Evolutionary conservation across 1,140 invertebrate species (phyloP).

Genomic region (Schlechtendalia chinensis): DNA sequence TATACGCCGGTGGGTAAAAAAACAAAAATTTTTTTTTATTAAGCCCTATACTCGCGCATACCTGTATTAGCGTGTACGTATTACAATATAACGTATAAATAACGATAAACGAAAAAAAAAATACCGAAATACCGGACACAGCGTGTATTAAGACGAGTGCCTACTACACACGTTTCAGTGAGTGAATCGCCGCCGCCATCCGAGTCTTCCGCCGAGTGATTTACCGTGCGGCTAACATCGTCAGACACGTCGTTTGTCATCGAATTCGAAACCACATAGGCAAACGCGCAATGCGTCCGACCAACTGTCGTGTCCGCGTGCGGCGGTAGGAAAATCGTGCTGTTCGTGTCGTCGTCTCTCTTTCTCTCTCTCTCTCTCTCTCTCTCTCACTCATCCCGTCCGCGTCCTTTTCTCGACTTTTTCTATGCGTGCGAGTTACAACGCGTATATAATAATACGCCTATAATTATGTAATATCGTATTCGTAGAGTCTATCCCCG

Average conservation of each 20-base stretch:
- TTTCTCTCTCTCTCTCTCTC: too few species aligned
- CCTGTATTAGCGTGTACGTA: background rate
- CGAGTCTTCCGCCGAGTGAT: background rate
- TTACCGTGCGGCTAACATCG: conserved; percentile 26
- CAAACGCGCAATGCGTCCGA: conserved; percentile 20
- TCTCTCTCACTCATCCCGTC: background rate
- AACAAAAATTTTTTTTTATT: too few species aligned
- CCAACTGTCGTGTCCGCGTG: background rate
- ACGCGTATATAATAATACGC: too few species aligned
- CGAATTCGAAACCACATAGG: background rate
- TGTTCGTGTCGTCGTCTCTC: too few species aligned
- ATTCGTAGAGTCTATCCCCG: too few species aligned
- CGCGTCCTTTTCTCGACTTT: background rate
- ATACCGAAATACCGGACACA: conserved; percentile 33
- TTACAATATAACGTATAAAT: background rate
- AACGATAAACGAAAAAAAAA: background rate
- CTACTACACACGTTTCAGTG: background rate
- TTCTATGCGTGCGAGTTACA: background rate
- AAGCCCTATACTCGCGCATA: background rate
- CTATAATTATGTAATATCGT: too few species aligned
- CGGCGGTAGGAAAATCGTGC: conserved; percentile 22
- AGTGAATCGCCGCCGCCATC: conserved; percentile 5
- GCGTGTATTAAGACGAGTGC: background rate
- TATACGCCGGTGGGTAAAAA: background rate
- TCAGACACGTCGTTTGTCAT: conserved; percentile 44